Evolutionary conservation across 1,140 invertebrate species (phyloP).

Genomic region (Eubasilissa regina): DNA sequence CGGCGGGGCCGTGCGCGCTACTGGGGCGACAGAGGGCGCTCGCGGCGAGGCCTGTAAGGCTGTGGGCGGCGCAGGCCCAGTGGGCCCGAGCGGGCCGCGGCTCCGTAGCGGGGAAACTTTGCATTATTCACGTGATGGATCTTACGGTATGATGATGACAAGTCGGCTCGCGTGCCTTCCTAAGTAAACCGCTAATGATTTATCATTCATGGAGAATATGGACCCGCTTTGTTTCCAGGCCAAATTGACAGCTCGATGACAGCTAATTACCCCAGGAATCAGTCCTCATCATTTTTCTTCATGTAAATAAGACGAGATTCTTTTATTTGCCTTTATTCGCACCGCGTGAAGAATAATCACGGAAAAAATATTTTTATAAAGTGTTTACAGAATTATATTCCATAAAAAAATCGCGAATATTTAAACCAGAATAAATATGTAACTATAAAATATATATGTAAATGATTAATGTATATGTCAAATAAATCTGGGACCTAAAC

Average conservation of each 20-base stretch:
- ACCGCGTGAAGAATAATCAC: too few relatives aligned
- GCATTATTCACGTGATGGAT: conserved; percentile 58
- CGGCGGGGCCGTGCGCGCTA: conserved; percentile 35
- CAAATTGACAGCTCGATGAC: conserved; percentile 32
- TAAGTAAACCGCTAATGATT: conserved; percentile 37
- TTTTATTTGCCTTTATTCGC: too few relatives aligned
- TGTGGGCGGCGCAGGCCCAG: conserved; percentile 37
- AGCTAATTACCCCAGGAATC: conserved; percentile 19
- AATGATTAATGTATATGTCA: too few relatives aligned
- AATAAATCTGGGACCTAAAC: too few relatives aligned
- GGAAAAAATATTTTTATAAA: too few relatives aligned
- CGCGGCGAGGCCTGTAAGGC: conserved; percentile 16
- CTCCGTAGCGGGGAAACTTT: conserved; percentile 47
- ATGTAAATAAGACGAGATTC: too few relatives aligned
- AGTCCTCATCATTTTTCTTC: too few relatives aligned
- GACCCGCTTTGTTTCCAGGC: conserved; percentile 36
- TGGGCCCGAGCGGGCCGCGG: conserved; percentile 28
- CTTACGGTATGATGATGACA: conserved; percentile 50
- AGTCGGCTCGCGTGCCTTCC: conserved; percentile 43
- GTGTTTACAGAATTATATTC: too few relatives aligned
- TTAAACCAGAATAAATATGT: too few relatives aligned
- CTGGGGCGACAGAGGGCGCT: conserved; percentile 40
- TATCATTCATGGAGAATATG: conserved; percentile 36
- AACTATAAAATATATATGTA: too few relatives aligned
- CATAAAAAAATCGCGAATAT: too few relatives aligned